Percentiles rank a stretch among this genome's conserved stretches.
These are phyloP conservation scores for Diadumene lineata DNA, from an alignment of 92 coral and sea anemone genomes.

Conservation along the genomic window DNA sequence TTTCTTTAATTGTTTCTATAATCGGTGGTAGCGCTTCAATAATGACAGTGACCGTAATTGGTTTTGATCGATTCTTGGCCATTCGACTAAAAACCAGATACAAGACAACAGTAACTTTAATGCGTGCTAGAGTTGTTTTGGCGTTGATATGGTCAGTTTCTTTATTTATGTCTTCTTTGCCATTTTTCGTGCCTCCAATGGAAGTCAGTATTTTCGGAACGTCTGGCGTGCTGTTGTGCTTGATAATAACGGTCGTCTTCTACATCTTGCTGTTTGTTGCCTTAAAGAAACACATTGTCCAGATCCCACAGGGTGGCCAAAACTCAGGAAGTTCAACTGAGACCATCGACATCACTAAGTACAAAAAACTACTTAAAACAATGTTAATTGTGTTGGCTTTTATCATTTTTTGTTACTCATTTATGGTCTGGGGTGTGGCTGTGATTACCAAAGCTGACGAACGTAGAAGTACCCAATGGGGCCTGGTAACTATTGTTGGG, in stretches of 20 bases:
- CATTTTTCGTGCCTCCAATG: neutral
- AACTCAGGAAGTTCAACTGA: slow-evolving; percentile 11
- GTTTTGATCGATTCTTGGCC: slow-evolving; percentile 26
- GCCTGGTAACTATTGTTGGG: neutral
- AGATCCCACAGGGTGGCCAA: slow-evolving; percentile 16
- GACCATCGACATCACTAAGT: slow-evolving; percentile 19
- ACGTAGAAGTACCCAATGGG: neutral
- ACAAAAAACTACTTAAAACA: slow-evolving; percentile 23
- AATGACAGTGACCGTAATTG: slow-evolving; percentile 12
- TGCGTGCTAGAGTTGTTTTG: neutral
- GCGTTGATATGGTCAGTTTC: neutral
- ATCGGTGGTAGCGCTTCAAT: neutral
- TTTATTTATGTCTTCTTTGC: neutral
- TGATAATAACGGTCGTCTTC: neutral
- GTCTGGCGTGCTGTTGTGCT: neutral
- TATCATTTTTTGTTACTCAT: slow-evolving; percentile 4
- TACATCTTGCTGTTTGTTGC: slow-evolving; percentile 20
- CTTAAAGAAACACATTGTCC: slow-evolving; percentile 14
- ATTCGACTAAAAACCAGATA: slow-evolving; percentile 26
- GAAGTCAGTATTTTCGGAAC: neutral
- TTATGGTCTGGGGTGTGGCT: neutral
- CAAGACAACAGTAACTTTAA: slow-evolving; percentile 13
- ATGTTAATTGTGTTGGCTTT: slow-evolving; percentile 12
- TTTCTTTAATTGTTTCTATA: neutral
- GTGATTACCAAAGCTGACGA: neutral